These are phyloP conservation scores for Drosophila serrata DNA, from an alignment of 1,140 invertebrate species.

Conservation along the genomic window DNA sequence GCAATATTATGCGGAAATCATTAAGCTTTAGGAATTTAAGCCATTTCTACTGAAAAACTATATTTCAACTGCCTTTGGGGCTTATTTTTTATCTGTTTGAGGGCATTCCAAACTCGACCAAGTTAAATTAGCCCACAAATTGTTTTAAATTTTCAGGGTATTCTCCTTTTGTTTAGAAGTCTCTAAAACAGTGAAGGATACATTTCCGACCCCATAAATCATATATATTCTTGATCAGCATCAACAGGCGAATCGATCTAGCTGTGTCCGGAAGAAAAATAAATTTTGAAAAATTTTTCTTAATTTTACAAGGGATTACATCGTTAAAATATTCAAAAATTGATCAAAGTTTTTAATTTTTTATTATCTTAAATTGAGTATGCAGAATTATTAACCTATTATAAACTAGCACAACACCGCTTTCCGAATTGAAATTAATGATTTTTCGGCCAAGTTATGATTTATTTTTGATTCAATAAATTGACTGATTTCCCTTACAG, in stretches of 20 bases:
- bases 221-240: too few relatives aligned
- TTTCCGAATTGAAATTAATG: too few relatives aligned
- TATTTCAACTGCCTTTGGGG: slow-evolving; percentile 11
- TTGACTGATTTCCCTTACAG: too few relatives aligned
- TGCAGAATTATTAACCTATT: too few relatives aligned
- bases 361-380: too few relatives aligned
- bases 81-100: slow-evolving; percentile 3
- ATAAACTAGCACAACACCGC: too few relatives aligned
- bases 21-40: not conserved
- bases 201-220: not conserved
- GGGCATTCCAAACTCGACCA: not conserved
- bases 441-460: too few relatives aligned
- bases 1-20: slow-evolving; percentile 7
- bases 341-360: not conserved
- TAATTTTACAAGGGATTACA: not conserved
- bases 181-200: not conserved
- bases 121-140: not conserved
- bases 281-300: not conserved
- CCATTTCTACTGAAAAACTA: not conserved
- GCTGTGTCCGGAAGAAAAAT: too few relatives aligned
- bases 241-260: too few relatives aligned
- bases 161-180: not conserved
- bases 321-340: not conserved
- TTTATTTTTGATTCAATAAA: too few relatives aligned
- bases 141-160: not conserved